phyloP scores from a whole-genome alignment of 1,140 invertebrate species.

The Aphelenchoides fujianensis region DNA sequence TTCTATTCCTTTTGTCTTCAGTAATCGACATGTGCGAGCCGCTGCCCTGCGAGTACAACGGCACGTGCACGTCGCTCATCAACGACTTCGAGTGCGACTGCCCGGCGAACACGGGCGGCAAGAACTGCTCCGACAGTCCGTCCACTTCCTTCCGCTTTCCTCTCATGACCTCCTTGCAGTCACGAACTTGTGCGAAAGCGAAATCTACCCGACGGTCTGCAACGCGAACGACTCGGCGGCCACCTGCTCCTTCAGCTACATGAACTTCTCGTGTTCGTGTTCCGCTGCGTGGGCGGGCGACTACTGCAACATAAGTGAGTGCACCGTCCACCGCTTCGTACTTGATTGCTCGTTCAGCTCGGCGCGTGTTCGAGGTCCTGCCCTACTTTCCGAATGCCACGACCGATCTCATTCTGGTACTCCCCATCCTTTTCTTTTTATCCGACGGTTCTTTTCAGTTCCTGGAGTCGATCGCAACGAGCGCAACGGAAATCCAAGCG shows the following conservation, averaged over 20 bases:
- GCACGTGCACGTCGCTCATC: constrained; percentile 8
- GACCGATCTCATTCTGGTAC: background rate
- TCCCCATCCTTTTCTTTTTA: background rate
- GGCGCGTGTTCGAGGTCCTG: background rate
- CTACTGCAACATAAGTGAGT: constrained; percentile 19
- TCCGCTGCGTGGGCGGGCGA: constrained; percentile 10
- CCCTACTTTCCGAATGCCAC: constrained; percentile 13
- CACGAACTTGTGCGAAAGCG: background rate
- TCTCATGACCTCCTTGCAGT: background rate
- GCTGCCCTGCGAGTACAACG: background rate
- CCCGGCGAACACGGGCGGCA: constrained; percentile 4
- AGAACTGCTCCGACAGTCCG: constrained; percentile 13
- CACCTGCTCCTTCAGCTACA: background rate
- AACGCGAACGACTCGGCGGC: constrained; percentile 8
- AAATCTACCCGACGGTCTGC: constrained; percentile 11
- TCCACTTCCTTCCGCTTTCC: too few species aligned
- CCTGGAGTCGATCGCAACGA: constrained; percentile 1
- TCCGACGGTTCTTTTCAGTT: background rate
- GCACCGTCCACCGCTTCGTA: background rate
- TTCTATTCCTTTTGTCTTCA: background rate
- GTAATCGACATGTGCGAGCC: constrained; percentile 8
- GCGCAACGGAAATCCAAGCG: background rate
- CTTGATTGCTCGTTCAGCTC: background rate
- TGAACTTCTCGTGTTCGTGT: constrained; percentile 5
- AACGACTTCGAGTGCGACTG: constrained; percentile 18